Evolutionary conservation across 2,888 invertebrate species (phyloP).

Genomic region (Chloromyia formosa): DNA sequence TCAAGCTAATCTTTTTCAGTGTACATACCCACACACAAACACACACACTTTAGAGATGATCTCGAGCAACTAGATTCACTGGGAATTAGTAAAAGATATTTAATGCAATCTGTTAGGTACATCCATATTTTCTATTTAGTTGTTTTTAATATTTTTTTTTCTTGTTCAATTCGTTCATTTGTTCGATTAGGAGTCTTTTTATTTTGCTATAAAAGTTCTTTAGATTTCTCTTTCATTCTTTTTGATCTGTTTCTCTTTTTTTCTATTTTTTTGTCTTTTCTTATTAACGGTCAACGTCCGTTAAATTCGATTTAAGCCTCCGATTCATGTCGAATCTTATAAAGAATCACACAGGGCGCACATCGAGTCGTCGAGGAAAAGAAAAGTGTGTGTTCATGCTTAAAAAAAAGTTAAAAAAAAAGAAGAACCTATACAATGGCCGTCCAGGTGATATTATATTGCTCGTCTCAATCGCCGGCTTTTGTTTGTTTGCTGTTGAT

Average conservation of each 20-base stretch:
- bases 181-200: neutral
- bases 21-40: neutral
- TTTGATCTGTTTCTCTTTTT: no score
- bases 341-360: neutral
- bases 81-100: neutral
- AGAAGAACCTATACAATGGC: no score
- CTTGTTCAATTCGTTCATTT: no score
- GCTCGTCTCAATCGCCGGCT: no score
- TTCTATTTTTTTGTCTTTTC: neutral
- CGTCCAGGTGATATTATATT: no score
- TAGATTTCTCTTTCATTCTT: no score
- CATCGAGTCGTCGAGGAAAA: neutral
- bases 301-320: slow-evolving; percentile 31
- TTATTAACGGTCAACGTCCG: slow-evolving; percentile 30
- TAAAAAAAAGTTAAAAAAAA: no score
- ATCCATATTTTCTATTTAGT: neutral
- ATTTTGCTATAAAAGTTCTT: neutral
- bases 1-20: neutral
- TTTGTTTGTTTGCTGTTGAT: no score
- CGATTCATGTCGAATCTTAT: neutral
- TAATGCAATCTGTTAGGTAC: neutral
- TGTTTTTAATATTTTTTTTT: neutral
- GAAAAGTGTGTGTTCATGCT: neutral
- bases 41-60: no score
- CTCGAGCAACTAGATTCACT: neutral